These are phyloP conservation scores for Keiferia lycopersicella DNA, from an alignment of 2,888 invertebrate genomes.

Conservation along the genomic window DNA sequence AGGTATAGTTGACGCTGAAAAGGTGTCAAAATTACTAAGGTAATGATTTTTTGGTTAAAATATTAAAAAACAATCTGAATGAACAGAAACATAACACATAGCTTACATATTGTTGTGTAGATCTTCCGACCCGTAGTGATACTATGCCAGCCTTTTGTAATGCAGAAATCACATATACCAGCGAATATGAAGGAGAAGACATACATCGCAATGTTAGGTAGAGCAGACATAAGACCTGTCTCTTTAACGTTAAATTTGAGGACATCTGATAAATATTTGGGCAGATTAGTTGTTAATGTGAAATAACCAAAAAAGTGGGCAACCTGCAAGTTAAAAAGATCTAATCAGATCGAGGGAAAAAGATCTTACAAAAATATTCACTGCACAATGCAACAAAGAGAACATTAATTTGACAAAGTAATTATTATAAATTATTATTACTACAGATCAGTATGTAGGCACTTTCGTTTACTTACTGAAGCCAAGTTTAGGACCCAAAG, in stretches of 20 bases:
- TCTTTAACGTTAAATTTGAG: slow-evolving; percentile 83
- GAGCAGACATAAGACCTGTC: slow-evolving; percentile 83
- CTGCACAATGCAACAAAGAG: too few relatives aligned
- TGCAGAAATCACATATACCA: slow-evolving; percentile 83
- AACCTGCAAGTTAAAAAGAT: slow-evolving; percentile 60
- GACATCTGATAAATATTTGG: slow-evolving; percentile 84
- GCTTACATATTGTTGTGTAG: slow-evolving; percentile 84
- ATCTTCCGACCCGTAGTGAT: slow-evolving; percentile 82
- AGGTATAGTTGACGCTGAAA: slow-evolving; percentile 83
- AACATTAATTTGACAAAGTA: too few relatives aligned
- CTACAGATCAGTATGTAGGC: too few relatives aligned
- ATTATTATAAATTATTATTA: too few relatives aligned
- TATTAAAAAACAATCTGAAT: not conserved
- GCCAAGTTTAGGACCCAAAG: slow-evolving; percentile 86
- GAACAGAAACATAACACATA: too few relatives aligned
- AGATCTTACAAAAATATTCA: not conserved
- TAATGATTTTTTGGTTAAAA: slow-evolving; percentile 24
- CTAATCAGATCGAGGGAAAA: not conserved
- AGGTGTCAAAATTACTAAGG: not conserved
- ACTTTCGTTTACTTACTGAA: slow-evolving; percentile 74
- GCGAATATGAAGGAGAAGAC: slow-evolving; percentile 82
- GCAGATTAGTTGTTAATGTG: slow-evolving; percentile 85
- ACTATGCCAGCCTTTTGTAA: slow-evolving; percentile 81
- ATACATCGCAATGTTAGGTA: slow-evolving; percentile 85
- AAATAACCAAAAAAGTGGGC: slow-evolving; percentile 87